phyloP scores from a whole-genome alignment of 1,140 invertebrate species.

The Lethrus apterus region DNA sequence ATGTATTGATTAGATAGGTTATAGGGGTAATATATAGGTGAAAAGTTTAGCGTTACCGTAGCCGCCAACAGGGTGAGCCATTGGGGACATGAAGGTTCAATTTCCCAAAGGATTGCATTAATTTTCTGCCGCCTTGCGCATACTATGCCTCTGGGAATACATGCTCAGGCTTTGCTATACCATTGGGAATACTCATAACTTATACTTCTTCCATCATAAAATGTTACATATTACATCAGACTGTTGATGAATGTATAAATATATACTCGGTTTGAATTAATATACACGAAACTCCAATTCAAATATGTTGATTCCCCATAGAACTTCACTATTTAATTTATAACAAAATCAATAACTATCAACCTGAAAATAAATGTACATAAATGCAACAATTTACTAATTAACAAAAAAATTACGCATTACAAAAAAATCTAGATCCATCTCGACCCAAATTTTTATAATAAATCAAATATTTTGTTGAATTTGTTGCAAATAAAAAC shows the following conservation, averaged over 20 bases:
- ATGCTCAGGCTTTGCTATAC: slow-evolving; percentile 29
- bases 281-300: no score
- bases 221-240: slow-evolving; percentile 24
- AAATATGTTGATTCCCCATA: no score
- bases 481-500: no score
- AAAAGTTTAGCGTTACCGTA: slow-evolving; percentile 28
- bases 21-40: slow-evolving; percentile 24
- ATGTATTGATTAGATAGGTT: background rate
- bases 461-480: no score
- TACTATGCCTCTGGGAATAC: slow-evolving; percentile 51
- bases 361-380: no score
- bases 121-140: slow-evolving; percentile 66
- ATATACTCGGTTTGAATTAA: no score
- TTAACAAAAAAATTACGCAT: no score
- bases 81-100: slow-evolving; percentile 44
- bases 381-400: no score
- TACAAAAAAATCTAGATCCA: no score
- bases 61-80: slow-evolving; percentile 32
- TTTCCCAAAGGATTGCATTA: slow-evolving; percentile 57
- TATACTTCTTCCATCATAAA: slow-evolving; percentile 33
- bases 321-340: no score
- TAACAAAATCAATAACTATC: no score
- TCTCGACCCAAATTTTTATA: no score
- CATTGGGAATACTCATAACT: slow-evolving; percentile 33
- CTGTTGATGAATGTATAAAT: slow-evolving; percentile 6